Base-by-base conservation (phyloP, 2,797 vertebrate species). In the Hyperoplus lanceolatus region DNA sequence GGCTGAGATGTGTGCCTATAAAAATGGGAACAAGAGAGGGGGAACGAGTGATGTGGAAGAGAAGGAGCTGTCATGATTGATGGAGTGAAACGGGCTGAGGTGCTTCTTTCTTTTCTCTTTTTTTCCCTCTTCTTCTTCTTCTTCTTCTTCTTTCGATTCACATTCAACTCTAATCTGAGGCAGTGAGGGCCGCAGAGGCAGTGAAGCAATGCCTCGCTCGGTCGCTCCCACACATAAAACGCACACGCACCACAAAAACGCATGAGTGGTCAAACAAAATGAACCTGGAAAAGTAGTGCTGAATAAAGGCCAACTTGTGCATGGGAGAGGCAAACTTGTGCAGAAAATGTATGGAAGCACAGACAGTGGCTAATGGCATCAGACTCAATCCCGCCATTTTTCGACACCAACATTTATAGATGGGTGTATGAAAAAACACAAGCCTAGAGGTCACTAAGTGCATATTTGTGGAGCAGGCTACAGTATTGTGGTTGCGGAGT, bases 21-120 rank as follows among this genome's bases (percentile, higher is more conserved):
- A 90, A 91, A 93, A 89, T 46, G 84, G 71, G 84, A 86, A 78
- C 42, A 77, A 82, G 82, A 29, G 29, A 29, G 67, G 75, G 79
- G 70, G 80, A 75, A 75, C 83, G 77, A 85, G 90, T 87, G 92
- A 90, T 85, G 81, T 87, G 91, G 89, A 91, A 88, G 90, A 90
- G 92, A 92, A 90, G 90, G 85, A 87, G 90, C 92, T 90, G 90
- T 91, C 90, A 90, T 90, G 89, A 92, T 90, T 94, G 93, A 94
- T 92, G 88, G 92, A 94, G 89, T 89, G 92, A 90, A 90, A 92
- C 77, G 67, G 79, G 86, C 87, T 85, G 89, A 92, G 89, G 89
- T 90, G 89, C 87, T 92, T 77, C 87, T 87, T 84, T 29, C 29
- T 29, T 29, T 29, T 29, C 29, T 29, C 29, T 29, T 29, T 29